Evolutionary conservation across 2,797 vertebrate genomes (phyloP).

Genomic region (Tenualosa thibaudeaui): DNA sequence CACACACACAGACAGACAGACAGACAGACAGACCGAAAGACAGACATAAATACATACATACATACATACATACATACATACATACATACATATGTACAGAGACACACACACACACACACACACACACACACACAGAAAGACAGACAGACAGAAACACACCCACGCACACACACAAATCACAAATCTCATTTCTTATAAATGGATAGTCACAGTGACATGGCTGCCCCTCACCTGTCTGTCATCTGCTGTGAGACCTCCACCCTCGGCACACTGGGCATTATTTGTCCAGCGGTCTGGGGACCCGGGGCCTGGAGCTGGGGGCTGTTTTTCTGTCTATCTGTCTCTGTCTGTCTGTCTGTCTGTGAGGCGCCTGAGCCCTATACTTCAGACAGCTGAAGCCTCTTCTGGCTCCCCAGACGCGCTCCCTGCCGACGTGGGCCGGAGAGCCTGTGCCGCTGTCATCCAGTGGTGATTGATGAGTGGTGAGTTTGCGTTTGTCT

Average conservation of each 20-base stretch:
- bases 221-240: no score
- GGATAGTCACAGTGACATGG: no score
- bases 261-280: neutral
- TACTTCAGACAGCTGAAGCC: constrained; percentile 1
- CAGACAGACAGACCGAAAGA: neutral
- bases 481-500: neutral
- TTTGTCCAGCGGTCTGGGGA: neutral
- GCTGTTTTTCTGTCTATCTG: neutral
- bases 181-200: no score
- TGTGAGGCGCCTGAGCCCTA: neutral
- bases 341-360: neutral
- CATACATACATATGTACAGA: neutral
- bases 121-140: no score
- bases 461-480: constrained; percentile 4
- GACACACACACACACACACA: neutral
- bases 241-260: no score
- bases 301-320: neutral
- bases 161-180: constrained; percentile 15
- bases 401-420: neutral
- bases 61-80: no score
- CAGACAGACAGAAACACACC: no score
- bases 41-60: neutral
- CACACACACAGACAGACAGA: neutral
- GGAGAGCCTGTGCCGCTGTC: neutral
- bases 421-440: neutral